Evolutionary conservation across 2,113 vertebrate species (phyloP).

Genomic region (Podarcis raffonei): DNA sequence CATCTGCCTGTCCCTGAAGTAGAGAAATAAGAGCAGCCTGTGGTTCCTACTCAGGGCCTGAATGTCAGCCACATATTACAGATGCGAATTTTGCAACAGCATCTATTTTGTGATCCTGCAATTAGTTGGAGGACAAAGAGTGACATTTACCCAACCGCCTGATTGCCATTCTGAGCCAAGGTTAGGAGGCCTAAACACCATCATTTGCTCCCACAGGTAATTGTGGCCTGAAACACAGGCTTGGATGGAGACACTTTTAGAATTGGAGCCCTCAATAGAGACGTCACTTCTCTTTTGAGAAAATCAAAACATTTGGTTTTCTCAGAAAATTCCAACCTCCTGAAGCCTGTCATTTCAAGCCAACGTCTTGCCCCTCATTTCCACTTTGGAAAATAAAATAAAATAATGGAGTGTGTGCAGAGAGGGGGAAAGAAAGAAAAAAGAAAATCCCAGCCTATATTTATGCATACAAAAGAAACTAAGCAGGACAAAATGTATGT

Average conservation of each 20-base stretch:
- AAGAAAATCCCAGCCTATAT: conserved; percentile 4
- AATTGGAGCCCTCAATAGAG: neutral
- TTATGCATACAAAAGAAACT: conserved; percentile 5
- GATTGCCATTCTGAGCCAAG: rapidly evolving
- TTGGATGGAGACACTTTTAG: neutral
- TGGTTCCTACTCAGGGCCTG: neutral
- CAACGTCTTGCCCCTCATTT: conserved; percentile 11
- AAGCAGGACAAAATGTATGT: conserved; percentile 40
- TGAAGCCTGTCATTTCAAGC: neutral
- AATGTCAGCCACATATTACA: neutral
- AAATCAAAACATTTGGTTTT: conserved; percentile 17
- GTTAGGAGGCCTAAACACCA: neutral
- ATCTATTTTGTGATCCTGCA: neutral
- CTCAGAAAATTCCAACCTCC: neutral
- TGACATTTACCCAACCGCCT: rapidly evolving
- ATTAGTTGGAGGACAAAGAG: rapidly evolving
- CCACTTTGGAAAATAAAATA: neutral
- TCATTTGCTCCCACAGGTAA: neutral
- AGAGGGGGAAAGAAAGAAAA: neutral
- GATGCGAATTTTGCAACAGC: neutral
- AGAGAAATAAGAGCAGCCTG: neutral
- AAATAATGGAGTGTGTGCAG: neutral
- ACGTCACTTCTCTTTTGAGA: neutral
- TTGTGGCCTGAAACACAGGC: neutral
- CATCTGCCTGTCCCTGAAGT: no score